Conservation (phyloP, 2,113 vertebrate species). For the Lipophrys pholis region DNA sequence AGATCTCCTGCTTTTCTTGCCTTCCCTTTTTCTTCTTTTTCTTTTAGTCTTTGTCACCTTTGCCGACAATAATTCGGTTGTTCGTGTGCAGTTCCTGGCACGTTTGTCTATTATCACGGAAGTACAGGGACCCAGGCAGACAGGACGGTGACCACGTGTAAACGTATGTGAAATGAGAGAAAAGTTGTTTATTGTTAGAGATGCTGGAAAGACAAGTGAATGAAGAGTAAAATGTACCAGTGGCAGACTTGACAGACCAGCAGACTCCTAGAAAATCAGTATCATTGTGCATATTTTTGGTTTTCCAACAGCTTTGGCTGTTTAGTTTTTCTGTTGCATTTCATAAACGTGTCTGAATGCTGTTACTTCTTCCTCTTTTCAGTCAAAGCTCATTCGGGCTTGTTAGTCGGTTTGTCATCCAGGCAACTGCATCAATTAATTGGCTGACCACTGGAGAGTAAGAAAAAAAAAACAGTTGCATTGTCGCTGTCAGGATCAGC, state of each 20-base stretch:
- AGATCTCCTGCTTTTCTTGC: slow-evolving; percentile 51
- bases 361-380: slow-evolving; percentile 26
- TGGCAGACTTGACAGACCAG: not conserved
- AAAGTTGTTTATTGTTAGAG: no score
- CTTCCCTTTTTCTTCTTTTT: slow-evolving; percentile 53
- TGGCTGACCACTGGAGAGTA: slow-evolving; percentile 49
- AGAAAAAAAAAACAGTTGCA: slow-evolving; percentile 47
- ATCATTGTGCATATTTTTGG: slow-evolving; percentile 11
- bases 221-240: not conserved
- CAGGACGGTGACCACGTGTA: no score
- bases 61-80: slow-evolving; percentile 75
- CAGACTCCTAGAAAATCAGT: not conserved
- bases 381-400: slow-evolving; percentile 58
- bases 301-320: not conserved
- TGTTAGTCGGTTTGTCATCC: slow-evolving; percentile 45
- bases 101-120: slow-evolving; percentile 42
- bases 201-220: not conserved
- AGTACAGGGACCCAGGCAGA: not conserved
- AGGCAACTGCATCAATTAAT: slow-evolving; percentile 63
- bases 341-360: slow-evolving; percentile 2
- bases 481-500: slow-evolving; percentile 47
- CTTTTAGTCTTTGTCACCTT: slow-evolving; percentile 54
- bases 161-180: no score
- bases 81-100: slow-evolving; percentile 66
- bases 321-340: slow-evolving; percentile 14